Conservation (phyloP, 2,797 vertebrate genomes). For the Kryptopterus vitreolus region DNA sequence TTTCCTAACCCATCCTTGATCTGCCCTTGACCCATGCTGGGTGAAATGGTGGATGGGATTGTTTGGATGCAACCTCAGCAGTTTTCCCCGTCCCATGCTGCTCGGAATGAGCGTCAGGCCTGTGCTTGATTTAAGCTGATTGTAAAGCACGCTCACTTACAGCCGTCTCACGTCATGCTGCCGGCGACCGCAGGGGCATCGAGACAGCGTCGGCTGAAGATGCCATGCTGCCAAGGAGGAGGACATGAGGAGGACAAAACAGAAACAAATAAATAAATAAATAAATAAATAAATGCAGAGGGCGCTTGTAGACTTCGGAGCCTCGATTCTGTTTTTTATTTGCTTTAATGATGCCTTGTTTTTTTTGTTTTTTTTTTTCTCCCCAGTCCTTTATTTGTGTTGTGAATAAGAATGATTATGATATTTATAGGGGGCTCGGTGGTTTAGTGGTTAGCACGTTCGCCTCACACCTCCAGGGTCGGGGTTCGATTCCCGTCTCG, state of each 20-base stretch:
- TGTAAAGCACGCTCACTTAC: conserved; percentile 15
- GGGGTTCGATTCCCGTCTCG: too few species aligned
- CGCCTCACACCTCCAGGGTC: too few species aligned
- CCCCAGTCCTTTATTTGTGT: conserved; percentile 28
- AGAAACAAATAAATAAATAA: too few species aligned
- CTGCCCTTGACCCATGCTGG: conserved; percentile 52
- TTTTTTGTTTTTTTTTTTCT: not conserved
- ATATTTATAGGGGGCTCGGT: too few species aligned
- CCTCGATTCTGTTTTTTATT: conserved; percentile 55
- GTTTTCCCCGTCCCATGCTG: conserved; percentile 30
- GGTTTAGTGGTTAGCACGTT: too few species aligned
- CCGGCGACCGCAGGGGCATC: conserved; percentile 5
- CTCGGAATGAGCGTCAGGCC: conserved; percentile 25
- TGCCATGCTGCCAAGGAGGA: conserved; percentile 26
- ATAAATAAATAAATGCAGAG: too few species aligned
- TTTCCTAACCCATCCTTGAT: conserved; percentile 13
- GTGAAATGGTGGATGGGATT: conserved; percentile 51
- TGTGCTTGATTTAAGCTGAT: conserved; percentile 25
- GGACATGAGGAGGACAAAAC: conserved; percentile 18
- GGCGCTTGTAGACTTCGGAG: conserved; percentile 27
- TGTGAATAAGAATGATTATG: conserved; percentile 31
- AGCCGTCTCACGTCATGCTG: conserved; percentile 29
- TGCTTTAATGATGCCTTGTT: conserved; percentile 40
- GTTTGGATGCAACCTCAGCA: conserved; percentile 37
- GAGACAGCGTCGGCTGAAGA: not conserved